Percentiles rank a stretch among this genome's conserved stretches.
Evolutionary conservation across 2,113 vertebrate genomes (phyloP).

Genomic region (Paradisaea rubra): DNA sequence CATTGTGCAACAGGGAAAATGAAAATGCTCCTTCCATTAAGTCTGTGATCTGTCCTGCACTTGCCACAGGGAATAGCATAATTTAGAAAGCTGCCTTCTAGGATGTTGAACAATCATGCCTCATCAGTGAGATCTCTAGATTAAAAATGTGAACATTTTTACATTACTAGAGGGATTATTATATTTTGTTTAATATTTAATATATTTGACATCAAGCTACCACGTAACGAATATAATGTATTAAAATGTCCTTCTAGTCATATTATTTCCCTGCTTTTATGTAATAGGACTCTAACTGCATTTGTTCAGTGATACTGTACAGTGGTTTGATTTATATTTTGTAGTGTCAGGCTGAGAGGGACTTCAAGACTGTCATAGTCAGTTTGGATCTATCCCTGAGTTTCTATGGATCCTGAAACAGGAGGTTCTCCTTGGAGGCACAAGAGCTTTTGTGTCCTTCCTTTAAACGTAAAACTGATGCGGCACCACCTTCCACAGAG

Average conservation of each 20-base stretch:
- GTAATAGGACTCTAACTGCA: not conserved
- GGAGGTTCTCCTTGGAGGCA: not conserved
- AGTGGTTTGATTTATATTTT: constrained; percentile 3
- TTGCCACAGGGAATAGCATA: constrained; percentile 16
- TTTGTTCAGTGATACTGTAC: not conserved
- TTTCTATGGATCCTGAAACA: not conserved
- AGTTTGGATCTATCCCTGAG: not conserved
- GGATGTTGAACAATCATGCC: constrained; percentile 42
- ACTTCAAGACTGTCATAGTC: not conserved
- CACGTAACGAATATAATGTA: constrained; percentile 51
- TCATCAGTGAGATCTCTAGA: constrained; percentile 60
- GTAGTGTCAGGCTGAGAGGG: not conserved
- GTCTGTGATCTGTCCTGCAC: constrained; percentile 44
- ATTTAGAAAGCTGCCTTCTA: constrained; percentile 60
- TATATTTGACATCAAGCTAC: constrained; percentile 59
- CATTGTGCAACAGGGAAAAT: not conserved
- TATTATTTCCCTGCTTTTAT: constrained; percentile 48
- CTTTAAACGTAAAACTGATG: not conserved
- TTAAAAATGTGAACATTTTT: constrained; percentile 64
- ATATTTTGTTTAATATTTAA: constrained; percentile 66
- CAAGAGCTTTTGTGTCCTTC: not conserved
- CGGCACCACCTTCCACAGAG: not conserved
- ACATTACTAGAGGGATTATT: constrained; percentile 65
- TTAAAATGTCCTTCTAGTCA: constrained; percentile 56
- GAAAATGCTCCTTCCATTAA: constrained; percentile 43